Evolutionary conservation across 2,113 vertebrate species (phyloP), one percentile per base, ranked within the genome.

Genomic region (Phylloscopus trochilus): DNA sequence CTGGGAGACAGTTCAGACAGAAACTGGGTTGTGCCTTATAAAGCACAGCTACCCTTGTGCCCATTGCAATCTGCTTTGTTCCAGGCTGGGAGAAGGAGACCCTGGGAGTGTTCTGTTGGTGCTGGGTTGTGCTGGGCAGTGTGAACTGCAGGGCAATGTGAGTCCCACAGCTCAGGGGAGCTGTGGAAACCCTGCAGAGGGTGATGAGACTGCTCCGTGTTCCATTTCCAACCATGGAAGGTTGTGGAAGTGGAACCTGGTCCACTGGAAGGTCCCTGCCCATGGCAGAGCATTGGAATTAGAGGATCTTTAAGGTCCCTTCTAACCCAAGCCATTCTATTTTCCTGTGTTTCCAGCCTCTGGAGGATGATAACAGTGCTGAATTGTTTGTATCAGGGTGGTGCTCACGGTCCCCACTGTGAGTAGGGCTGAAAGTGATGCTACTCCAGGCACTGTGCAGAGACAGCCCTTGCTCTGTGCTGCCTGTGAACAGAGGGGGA

Each of bases 81-180:
- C 68, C 52, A 68, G 13, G 41, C 46, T 37, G 83, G 33, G 55
- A 13, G 37, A 12, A 76, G 24, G 46, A 64, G 24, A 33, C 10
- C 6, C n/a, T 39, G 68, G 49, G 18, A 15, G 31, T 0, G 0
- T 30, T 20, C 73, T 4, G 1, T 13, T 0, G 1, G 10, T 2
- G 1, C 59, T 21, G 46, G 46, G 43, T 0, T 1, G 10, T 2
- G 1, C 59, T 21, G 46, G 46, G 43, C 39, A 43, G 72, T 62
- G 66, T 46, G 64, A 28, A 22, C 59, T 52, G 63, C n/a, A 17
- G 72, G 44, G 24, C 67, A 56, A 6, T 0, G 5, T 1, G 11
- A 69, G 37, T 53, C 41, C 23, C 0, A 0, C 27, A 28, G 49
- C 60, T 37, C 7, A 4, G 37, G 26, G 44, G 4, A 69, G 68